These are phyloP conservation scores for Gastrophryne carolinensis DNA, from an alignment of 2,797 vertebrate genomes.

Conservation along the genomic window DNA sequence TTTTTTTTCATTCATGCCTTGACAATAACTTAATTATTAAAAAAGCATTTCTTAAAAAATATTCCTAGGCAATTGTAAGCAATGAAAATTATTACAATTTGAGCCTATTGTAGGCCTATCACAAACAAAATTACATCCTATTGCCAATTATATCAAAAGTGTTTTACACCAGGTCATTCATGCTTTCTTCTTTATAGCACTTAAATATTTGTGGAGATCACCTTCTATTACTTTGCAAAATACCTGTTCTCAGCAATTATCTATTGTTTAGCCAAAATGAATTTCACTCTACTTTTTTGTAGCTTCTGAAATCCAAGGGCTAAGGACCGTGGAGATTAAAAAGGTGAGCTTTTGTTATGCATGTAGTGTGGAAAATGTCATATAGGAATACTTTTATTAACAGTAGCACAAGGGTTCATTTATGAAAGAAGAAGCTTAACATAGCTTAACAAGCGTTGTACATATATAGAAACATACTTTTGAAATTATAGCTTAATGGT, in stretches of 20 bases:
- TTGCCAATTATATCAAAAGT: neutral
- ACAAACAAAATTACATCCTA: conserved; percentile 4
- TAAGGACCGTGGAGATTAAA: conserved; percentile 86
- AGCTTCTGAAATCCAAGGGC: conserved; percentile 80
- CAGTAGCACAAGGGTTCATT: too few relatives aligned
- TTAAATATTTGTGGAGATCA: conserved; percentile 18
- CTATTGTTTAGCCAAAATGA: neutral
- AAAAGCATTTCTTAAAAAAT: neutral
- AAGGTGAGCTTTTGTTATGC: conserved; percentile 71
- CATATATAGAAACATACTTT: too few relatives aligned
- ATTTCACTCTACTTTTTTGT: conserved; percentile 32
- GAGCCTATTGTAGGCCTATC: conserved; percentile 1
- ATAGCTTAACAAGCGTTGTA: too few relatives aligned
- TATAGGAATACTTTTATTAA: too few relatives aligned
- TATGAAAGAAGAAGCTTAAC: too few relatives aligned
- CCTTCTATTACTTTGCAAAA: conserved; percentile 8
- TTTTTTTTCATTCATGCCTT: too few relatives aligned
- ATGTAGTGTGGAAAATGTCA: neutral
- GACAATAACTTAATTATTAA: too few relatives aligned
- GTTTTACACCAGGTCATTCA: too few relatives aligned
- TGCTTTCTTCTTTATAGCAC: neutral
- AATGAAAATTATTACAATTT: neutral
- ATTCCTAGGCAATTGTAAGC: too few relatives aligned
- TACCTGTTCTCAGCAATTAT: neutral
- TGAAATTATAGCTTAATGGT: too few relatives aligned